Evolutionary conservation across 2,113 vertebrate genomes (phyloP), one percentile per base, ranked within the genome.

Genomic region (Jacana jacana): DNA sequence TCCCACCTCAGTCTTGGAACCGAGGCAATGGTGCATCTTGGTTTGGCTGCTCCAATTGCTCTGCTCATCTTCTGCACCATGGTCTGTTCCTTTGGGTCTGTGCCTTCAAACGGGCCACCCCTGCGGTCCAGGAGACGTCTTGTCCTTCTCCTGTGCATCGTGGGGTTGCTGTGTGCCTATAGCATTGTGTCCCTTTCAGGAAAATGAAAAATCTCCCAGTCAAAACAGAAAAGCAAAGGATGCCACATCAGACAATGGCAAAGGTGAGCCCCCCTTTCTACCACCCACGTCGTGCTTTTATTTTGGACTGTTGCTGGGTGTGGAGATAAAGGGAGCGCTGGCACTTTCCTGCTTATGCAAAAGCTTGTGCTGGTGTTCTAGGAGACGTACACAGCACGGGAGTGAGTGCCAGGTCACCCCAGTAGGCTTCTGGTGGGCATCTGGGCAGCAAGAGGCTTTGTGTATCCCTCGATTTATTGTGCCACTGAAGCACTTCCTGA

Each of bases 171-270:
- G 2, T 48, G 0, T 84, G 68, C 33, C 93, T 44, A 79, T 31
- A 35, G 28, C 37, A 12, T n/a, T 18, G 72, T 73, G 18, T 83
- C 4, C 37, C 77, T 91, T 81, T 27, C 85, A 99, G 99, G 99
- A 99, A 97, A 99, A 99, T 6, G 99, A 99, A 94, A 99, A 99
- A 88, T 99, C 99, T 0, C 99, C 99, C 58, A 99, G 99, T 97
- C 99, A 99, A 95, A 99, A 99, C 97, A 98, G 99, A 83, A 99
- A 99, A 98, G 99, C 99, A 65, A 99, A 99, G 97, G 99, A 99
- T 40, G 99, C 99, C 44, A 99, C 99, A 8, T 99, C 99, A 0
- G 99, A 99, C 97, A 99, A 97, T 4, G 99, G 99, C 93, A 99
- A 99, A 99, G 99, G 99, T 99, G 93, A 97, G 96, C n/a, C 13